These are phyloP conservation scores for Melanaphis sacchari DNA, from an alignment of 1,140 invertebrate species.

Conservation along the genomic window DNA sequence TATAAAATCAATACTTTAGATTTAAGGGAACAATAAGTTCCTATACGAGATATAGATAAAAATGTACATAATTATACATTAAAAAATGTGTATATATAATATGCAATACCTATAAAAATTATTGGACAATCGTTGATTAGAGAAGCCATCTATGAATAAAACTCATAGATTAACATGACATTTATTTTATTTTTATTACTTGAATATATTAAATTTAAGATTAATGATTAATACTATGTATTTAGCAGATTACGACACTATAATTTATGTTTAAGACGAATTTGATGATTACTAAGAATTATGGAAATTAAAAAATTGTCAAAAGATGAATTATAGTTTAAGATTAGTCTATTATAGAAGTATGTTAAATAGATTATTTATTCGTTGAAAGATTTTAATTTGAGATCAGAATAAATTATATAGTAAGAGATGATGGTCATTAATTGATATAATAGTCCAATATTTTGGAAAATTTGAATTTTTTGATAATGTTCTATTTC, in stretches of 20 bases:
- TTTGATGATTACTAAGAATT: not conserved
- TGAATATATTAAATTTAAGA: not conserved
- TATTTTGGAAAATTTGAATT: not conserved
- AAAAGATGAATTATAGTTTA: not conserved
- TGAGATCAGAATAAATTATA: not conserved
- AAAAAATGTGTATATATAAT: no score
- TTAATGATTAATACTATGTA: no score
- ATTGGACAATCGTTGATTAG: not conserved
- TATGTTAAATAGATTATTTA: not conserved
- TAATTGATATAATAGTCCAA: not conserved
- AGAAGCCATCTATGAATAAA: not conserved
- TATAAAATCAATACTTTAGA: not conserved
- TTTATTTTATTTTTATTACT: not conserved
- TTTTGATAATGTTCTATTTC: not conserved
- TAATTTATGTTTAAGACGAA: not conserved
- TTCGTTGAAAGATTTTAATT: not conserved
- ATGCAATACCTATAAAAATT: no score
- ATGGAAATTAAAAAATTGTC: no score
- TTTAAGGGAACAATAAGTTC: not conserved
- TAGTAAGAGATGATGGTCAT: not conserved
- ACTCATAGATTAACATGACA: not conserved
- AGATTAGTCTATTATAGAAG: not conserved
- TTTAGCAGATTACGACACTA: no score
- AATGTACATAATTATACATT: not conserved
- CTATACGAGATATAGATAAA: not conserved